These are phyloP conservation scores for Bactericera cockerelli DNA, from an alignment of 1,140 invertebrate genomes.

Conservation along the genomic window DNA sequence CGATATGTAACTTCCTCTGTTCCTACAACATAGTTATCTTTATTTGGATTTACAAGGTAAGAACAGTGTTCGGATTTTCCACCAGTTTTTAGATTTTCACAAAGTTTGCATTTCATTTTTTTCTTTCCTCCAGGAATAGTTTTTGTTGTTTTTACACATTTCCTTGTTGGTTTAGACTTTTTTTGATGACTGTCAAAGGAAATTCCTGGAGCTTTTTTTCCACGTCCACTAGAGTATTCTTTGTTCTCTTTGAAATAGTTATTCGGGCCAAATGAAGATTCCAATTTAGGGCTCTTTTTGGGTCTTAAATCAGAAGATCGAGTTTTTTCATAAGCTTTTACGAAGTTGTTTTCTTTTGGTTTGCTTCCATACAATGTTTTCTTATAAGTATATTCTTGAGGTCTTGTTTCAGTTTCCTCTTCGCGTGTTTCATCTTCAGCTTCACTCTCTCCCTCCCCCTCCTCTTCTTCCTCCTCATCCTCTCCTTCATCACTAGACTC, in stretches of 20 bases:
- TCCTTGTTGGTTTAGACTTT: not conserved
- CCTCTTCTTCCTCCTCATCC: conserved; percentile 6
- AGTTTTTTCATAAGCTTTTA: not conserved
- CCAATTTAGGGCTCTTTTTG: too few species aligned
- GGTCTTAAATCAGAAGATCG: not conserved
- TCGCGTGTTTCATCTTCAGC: conserved; percentile 20
- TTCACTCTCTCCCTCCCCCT: conserved; percentile 12
- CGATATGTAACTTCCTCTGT: conserved; percentile 10
- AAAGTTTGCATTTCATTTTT: conserved; percentile 34
- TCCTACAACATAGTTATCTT: conserved; percentile 17
- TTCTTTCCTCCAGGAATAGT: not conserved
- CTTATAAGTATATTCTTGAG: conserved; percentile 15
- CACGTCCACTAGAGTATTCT: too few species aligned
- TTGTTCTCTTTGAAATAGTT: too few species aligned
- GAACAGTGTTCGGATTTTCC: conserved; percentile 34
- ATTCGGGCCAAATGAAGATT: too few species aligned
- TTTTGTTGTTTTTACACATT: not conserved
- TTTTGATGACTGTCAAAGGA: not conserved
- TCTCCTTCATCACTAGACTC: conserved; percentile 12
- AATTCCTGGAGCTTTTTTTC: too few species aligned
- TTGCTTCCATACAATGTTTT: conserved; percentile 15
- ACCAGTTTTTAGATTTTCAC: conserved; percentile 32
- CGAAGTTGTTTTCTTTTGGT: conserved; percentile 13
- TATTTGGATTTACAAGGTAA: conserved; percentile 27
- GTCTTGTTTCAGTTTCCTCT: conserved; percentile 22